Evolutionary conservation across 2,797 vertebrate species (phyloP).

Genomic region (Gorsachius magnificus): DNA sequence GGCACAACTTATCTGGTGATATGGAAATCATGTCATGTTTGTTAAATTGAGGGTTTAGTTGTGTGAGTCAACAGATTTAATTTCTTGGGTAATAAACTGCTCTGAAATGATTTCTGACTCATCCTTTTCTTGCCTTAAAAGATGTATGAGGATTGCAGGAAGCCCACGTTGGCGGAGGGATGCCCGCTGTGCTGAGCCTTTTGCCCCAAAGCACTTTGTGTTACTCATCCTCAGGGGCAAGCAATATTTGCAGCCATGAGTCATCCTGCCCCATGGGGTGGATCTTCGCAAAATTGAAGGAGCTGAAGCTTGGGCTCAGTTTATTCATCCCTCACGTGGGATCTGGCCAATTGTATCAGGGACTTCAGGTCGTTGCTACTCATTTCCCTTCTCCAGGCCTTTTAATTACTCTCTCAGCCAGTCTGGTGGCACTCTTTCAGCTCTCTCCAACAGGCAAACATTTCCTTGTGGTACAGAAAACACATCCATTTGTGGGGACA

Average conservation of each 20-base stretch:
- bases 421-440: not conserved
- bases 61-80: conserved; percentile 49
- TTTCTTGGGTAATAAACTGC: conserved; percentile 39
- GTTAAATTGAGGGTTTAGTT: conserved; percentile 38
- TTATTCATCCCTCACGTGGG: not conserved
- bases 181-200: rapidly evolving
- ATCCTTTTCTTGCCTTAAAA: not conserved
- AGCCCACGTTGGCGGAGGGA: rapidly evolving
- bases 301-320: not conserved
- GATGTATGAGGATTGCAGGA: not conserved
- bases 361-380: not conserved
- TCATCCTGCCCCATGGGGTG: not conserved
- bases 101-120: conserved; percentile 17
- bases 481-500: rapidly evolving
- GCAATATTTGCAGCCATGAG: rapidly evolving
- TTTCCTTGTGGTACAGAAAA: not conserved
- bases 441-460: not conserved
- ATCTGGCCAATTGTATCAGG: no score
- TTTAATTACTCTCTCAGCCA: not conserved
- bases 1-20: not conserved
- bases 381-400: not conserved
- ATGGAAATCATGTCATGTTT: not conserved
- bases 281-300: rapidly evolving
- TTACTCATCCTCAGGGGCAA: not conserved
- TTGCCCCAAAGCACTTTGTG: not conserved